These are phyloP conservation scores for Sminthurides bifidus DNA, from an alignment of 1,140 invertebrate species.

Conservation along the genomic window DNA sequence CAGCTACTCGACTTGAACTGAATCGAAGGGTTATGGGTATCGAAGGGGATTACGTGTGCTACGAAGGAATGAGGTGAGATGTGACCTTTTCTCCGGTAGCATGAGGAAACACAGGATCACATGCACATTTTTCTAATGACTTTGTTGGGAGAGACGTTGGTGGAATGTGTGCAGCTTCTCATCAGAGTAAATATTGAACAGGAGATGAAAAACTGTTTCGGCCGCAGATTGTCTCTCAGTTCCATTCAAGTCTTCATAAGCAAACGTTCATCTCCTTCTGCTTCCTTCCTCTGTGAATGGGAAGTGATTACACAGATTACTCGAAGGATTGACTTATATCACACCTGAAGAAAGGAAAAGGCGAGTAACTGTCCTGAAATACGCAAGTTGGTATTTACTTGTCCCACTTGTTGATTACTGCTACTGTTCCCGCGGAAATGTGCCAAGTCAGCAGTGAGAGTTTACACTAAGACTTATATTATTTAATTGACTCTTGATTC, in stretches of 20 bases:
- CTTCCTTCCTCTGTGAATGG: not conserved
- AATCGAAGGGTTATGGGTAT: too few species aligned
- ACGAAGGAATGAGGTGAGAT: conserved; percentile 3
- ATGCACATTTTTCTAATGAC: conserved; percentile 12
- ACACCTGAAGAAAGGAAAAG: not conserved
- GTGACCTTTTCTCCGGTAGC: conserved; percentile 27
- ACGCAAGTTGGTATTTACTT: not conserved
- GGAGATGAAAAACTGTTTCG: conserved; percentile 26
- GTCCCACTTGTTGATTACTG: not conserved
- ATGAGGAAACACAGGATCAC: too few species aligned
- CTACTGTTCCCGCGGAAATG: too few species aligned
- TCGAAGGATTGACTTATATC: not conserved
- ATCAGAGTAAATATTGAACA: not conserved
- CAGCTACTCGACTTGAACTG: too few species aligned
- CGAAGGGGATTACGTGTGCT: too few species aligned
- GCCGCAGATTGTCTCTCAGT: conserved; percentile 12
- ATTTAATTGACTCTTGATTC: too few species aligned
- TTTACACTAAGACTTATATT: too few species aligned
- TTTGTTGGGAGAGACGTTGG: conserved; percentile 17
- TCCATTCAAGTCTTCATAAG: conserved; percentile 13
- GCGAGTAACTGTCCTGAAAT: not conserved
- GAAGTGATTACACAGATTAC: too few species aligned
- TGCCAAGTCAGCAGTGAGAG: too few species aligned
- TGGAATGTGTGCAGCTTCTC: not conserved
- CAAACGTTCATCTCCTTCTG: conserved; percentile 1